These are phyloP conservation scores for Campylorhamphus procurvoides DNA, from an alignment of 2,113 vertebrate species.

Conservation along the genomic window DNA sequence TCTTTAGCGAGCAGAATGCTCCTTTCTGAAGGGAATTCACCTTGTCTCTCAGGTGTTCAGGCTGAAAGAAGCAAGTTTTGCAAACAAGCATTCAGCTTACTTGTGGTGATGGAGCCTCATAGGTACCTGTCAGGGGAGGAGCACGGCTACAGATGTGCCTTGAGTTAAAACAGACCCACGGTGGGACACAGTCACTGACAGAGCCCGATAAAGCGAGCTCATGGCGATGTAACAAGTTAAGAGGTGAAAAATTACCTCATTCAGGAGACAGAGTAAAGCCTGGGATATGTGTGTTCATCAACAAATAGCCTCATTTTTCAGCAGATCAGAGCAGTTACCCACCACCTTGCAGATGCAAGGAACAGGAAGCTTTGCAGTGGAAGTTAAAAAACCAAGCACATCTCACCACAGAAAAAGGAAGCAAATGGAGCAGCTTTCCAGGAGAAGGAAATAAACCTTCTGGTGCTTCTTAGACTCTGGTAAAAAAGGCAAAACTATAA, in stretches of 20 bases:
- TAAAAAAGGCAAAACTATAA: not conserved
- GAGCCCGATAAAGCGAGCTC: not conserved
- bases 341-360: not conserved
- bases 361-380: not conserved
- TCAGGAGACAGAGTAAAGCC: not conserved
- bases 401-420: not conserved
- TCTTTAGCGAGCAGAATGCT: not conserved
- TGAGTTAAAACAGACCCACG: not conserved
- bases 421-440: not conserved
- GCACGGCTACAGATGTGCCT: not conserved
- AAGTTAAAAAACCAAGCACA: not conserved
- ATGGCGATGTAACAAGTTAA: accelerated
- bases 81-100: not conserved
- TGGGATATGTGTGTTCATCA: not conserved
- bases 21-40: not conserved
- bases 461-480: not conserved
- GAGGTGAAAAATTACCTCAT: not conserved
- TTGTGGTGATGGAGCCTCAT: not conserved
- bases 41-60: not conserved
- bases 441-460: not conserved
- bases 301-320: not conserved
- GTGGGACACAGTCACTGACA: not conserved
- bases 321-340: not conserved
- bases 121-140: not conserved
- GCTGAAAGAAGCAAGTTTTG: not conserved